Percentiles rank a stretch among this genome's conserved stretches.
These are phyloP conservation scores for Suillia variegata DNA, from an alignment of 2,888 invertebrate species.

Conservation along the genomic window DNA sequence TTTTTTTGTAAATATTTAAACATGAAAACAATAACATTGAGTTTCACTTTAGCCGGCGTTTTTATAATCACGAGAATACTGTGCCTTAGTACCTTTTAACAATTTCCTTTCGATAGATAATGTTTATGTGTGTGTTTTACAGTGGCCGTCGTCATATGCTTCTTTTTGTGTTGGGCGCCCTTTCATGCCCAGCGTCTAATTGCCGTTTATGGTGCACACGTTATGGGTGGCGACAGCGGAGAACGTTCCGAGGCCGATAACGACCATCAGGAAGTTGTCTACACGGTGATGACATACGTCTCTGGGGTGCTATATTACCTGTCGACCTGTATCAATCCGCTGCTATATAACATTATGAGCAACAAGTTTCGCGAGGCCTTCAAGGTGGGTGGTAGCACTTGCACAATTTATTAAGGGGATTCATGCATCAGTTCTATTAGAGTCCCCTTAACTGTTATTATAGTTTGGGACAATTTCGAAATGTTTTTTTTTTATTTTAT, in stretches of 20 bases:
- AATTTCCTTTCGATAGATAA: too few relatives aligned
- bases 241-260: slow-evolving; percentile 27
- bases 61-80: too few relatives aligned
- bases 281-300: slow-evolving; percentile 67
- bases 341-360: slow-evolving; percentile 94
- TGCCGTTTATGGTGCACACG: slow-evolving; percentile 64
- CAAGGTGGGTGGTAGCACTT: slow-evolving; percentile 67
- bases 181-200: slow-evolving; percentile 90
- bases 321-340: slow-evolving; percentile 90
- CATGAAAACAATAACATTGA: too few relatives aligned
- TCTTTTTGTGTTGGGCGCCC: slow-evolving; percentile 90
- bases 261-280: slow-evolving; percentile 48
- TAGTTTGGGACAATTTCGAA: too few relatives aligned
- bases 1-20: too few relatives aligned
- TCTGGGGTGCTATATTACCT: slow-evolving; percentile 91
- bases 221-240: slow-evolving; percentile 23
- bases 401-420: not conserved
- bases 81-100: too few relatives aligned
- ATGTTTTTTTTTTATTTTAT: not conserved
- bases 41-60: too few relatives aligned
- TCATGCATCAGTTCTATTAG: too few relatives aligned
- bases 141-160: slow-evolving; percentile 90
- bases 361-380: slow-evolving; percentile 92
- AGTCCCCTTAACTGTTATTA: not conserved
- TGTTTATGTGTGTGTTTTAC: slow-evolving; percentile 40